phyloP scores from a whole-genome alignment of 1,140 invertebrate genomes.

The Archivesica marissinica region DNA sequence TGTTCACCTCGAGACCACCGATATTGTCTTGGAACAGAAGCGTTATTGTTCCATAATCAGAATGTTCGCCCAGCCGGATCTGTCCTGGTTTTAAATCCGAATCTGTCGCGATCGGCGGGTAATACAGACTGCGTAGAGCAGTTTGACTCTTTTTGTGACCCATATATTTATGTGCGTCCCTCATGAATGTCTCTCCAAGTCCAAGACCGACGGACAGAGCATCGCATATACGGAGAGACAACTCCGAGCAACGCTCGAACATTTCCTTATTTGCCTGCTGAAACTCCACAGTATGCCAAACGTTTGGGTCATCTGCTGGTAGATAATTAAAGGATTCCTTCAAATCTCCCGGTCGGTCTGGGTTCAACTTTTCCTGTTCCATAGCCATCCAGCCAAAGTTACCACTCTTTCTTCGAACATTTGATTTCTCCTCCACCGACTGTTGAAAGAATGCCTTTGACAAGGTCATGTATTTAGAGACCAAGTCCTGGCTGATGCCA shows the following conservation, averaged over 20 bases:
- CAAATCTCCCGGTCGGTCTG: conserved; percentile 26
- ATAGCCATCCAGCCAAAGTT: conserved; percentile 61
- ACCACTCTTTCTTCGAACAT: conserved; percentile 8
- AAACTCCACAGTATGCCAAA: conserved; percentile 5
- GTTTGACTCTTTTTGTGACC: conserved; percentile 10
- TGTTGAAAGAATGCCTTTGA: conserved; percentile 57
- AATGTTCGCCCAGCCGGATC: conserved; percentile 89
- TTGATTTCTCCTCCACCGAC: conserved; percentile 45
- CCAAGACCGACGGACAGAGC: conserved; percentile 59
- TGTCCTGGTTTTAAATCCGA: conserved; percentile 78
- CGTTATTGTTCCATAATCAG: conserved; percentile 91
- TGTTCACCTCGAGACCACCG: conserved; percentile 82
- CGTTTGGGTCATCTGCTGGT: not conserved
- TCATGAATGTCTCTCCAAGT: conserved; percentile 23
- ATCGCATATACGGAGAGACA: conserved; percentile 52
- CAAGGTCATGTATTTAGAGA: conserved; percentile 30
- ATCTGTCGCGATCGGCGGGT: conserved; percentile 3
- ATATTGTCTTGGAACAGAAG: conserved; percentile 87
- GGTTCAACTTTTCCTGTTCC: conserved; percentile 44
- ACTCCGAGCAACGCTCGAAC: conserved; percentile 3
- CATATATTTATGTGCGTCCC: not conserved
- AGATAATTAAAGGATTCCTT: conserved; percentile 48
- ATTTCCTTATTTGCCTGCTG: not conserved
- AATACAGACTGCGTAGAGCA: conserved; percentile 30
- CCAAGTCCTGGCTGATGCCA: conserved; percentile 31